Conservation (phyloP, 2,797 vertebrate genomes). For the Peromyscus nudipes region DNA sequence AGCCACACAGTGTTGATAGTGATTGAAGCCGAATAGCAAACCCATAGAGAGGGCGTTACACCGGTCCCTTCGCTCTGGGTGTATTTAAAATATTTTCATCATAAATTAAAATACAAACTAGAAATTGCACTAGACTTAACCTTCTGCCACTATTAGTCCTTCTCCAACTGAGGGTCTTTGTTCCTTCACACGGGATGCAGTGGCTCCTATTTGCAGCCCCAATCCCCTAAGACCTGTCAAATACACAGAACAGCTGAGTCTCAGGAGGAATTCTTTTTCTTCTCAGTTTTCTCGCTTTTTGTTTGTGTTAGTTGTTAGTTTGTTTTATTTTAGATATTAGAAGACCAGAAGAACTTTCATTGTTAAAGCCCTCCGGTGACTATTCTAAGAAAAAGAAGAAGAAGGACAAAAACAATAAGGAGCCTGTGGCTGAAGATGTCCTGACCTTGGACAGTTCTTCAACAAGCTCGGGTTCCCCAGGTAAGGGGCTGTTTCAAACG, state of each 20-base stretch:
- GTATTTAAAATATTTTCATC: neutral
- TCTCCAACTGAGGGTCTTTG: neutral
- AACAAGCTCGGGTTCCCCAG: conserved; percentile 90
- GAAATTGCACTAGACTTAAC: neutral
- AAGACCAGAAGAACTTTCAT: conserved; percentile 95
- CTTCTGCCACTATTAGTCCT: neutral
- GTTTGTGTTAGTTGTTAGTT: neutral
- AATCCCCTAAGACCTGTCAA: neutral
- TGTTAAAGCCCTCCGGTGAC: conserved; percentile 93
- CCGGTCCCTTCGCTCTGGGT: neutral
- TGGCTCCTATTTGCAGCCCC: neutral
- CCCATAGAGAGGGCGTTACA: neutral
- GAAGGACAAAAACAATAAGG: conserved; percentile 94
- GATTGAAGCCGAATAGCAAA: neutral
- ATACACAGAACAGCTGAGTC: neutral
- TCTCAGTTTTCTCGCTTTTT: neutral
- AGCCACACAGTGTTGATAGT: neutral
- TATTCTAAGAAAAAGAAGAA: conserved; percentile 95
- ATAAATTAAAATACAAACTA: neutral
- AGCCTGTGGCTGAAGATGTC: conserved; percentile 91
- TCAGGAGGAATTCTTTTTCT: neutral
- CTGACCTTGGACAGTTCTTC: conserved; percentile 92
- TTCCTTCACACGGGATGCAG: neutral
- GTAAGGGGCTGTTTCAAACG: conserved; percentile 77
- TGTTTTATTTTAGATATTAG: conserved; percentile 93